phyloP scores from a whole-genome alignment of 92 coral and sea anemone genomes.

The Epizoanthus ramosus region DNA sequence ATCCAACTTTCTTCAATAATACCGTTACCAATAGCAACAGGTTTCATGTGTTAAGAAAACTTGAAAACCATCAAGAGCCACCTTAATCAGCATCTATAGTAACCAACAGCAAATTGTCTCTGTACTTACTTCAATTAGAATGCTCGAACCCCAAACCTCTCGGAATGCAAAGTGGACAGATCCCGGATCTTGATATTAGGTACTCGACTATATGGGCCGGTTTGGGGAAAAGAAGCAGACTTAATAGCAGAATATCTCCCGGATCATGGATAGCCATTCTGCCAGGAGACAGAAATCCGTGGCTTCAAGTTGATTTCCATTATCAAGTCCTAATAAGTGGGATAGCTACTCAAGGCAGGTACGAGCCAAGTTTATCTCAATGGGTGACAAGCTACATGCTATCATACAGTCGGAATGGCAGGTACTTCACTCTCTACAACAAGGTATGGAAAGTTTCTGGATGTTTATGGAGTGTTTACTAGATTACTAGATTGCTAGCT shows the following conservation, averaged over 20 bases:
- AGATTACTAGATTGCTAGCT: too few species aligned
- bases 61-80: too few species aligned
- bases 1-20: too few species aligned
- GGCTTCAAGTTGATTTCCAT: constrained; percentile 1
- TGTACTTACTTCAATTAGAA: neutral
- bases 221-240: neutral
- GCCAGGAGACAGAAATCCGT: neutral
- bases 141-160: neutral
- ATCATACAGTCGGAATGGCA: neutral
- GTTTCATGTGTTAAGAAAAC: too few species aligned
- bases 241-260: neutral
- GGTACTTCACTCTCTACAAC: neutral
- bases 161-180: neutral
- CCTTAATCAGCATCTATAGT: too few species aligned
- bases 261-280: neutral
- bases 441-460: neutral
- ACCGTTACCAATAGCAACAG: too few species aligned
- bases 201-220: neutral
- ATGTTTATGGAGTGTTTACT: too few species aligned
- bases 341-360: neutral
- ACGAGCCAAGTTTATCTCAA: neutral
- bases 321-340: neutral
- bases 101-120: too few species aligned
- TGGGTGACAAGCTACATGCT: neutral
- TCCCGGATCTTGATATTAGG: neutral